A percentile compares a stretch with the other conserved stretches of the same genome.
Conservation (phyloP, 2,113 vertebrate genomes). For the Uria lomvia region DNA sequence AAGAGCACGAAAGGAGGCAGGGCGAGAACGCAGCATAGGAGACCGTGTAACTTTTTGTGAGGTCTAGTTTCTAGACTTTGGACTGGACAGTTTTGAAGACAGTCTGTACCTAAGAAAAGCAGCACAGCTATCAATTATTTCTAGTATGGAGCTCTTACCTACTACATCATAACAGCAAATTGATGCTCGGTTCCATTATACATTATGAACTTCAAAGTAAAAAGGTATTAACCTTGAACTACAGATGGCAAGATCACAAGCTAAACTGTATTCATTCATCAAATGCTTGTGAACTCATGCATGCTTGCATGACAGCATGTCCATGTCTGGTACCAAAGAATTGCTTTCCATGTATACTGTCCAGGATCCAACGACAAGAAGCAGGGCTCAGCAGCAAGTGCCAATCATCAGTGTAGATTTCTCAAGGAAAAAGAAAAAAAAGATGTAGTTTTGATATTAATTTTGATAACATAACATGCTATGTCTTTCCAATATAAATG, state of each 20-base stretch:
- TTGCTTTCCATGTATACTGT: background rate
- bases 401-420: background rate
- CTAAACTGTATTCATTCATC: background rate
- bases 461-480: background rate
- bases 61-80: background rate
- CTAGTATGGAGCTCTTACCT: background rate
- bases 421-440: background rate
- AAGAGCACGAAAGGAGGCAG: background rate
- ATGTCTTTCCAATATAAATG: background rate
- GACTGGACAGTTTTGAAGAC: background rate
- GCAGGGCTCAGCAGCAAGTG: background rate
- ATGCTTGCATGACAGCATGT: background rate
- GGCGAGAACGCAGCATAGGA: background rate
- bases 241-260: background rate
- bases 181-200: background rate
- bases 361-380: background rate
- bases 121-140: background rate
- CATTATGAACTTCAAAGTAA: background rate
- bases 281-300: background rate
- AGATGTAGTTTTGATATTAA: background rate
- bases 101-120: background rate
- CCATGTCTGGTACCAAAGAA: background rate
- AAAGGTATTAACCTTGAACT: slow-evolving; percentile 38
- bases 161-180: background rate
- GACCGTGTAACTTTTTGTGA: background rate